These are phyloP conservation scores for Strigamia transsilvanica DNA, from an alignment of 2,888 invertebrate species.

Conservation along the genomic window DNA sequence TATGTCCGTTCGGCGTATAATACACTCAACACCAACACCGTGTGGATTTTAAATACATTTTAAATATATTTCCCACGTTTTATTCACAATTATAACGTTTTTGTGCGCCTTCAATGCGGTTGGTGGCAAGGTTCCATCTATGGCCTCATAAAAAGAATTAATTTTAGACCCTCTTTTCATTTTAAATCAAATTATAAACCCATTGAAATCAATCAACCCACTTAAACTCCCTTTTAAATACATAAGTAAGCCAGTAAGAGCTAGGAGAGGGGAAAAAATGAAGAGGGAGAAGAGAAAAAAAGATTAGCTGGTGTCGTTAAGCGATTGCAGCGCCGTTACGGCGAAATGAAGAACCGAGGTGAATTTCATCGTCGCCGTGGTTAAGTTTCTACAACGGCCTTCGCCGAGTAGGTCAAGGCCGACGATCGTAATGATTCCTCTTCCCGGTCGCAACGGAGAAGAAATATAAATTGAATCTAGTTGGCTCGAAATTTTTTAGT, in stretches of 20 bases:
- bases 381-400: neutral
- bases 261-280: neutral
- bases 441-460: neutral
- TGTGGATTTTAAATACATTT: no score
- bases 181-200: neutral
- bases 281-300: neutral
- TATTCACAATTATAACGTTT: no score
- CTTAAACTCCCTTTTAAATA: neutral
- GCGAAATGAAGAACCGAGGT: neutral
- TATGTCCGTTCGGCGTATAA: neutral
- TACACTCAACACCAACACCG: neutral
- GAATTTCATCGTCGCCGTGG: neutral
- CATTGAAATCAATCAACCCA: slow-evolving; percentile 3
- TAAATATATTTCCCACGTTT: no score
- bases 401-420: neutral
- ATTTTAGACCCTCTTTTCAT: neutral
- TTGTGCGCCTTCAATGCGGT: no score
- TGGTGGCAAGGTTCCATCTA: no score
- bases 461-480: neutral
- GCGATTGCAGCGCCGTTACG: neutral
- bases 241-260: slow-evolving; percentile 2
- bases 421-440: slow-evolving; percentile 2
- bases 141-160: neutral
- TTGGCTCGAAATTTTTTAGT: no score
- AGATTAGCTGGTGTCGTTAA: neutral